Percentiles rank a stretch among this genome's conserved stretches.
Conservation (phyloP, 2,888 invertebrate genomes). For the Melinaea marsaeus region DNA sequence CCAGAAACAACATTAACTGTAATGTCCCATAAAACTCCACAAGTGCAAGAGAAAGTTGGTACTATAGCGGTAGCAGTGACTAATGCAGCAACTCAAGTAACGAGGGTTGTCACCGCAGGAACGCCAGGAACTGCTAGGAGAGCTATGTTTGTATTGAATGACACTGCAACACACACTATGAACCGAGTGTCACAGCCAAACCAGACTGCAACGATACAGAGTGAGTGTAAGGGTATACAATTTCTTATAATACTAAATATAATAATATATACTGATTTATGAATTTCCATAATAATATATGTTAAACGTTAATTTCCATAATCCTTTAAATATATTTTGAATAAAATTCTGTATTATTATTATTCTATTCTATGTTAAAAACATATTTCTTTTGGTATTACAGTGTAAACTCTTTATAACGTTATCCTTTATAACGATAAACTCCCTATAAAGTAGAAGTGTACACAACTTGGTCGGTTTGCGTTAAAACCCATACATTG, state of each 20-base stretch:
- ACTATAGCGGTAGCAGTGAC: slow-evolving; percentile 64
- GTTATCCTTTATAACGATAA: too few species aligned
- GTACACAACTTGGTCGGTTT: too few species aligned
- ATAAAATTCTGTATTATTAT: too few species aligned
- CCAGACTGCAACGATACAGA: slow-evolving; percentile 71
- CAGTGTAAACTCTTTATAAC: too few species aligned
- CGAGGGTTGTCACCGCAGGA: slow-evolving; percentile 65
- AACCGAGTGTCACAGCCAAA: slow-evolving; percentile 71
- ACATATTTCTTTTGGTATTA: too few species aligned
- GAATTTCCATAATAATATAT: neutral
- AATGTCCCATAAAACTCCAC: slow-evolving; percentile 73
- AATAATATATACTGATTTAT: too few species aligned
- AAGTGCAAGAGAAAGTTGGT: slow-evolving; percentile 72
- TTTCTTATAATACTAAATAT: neutral
- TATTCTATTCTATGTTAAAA: too few species aligned
- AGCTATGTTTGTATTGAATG: slow-evolving; percentile 74
- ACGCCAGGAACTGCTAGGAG: slow-evolving; percentile 57
- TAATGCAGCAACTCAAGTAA: slow-evolving; percentile 65
- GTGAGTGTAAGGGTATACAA: slow-evolving; percentile 45
- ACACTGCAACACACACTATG: slow-evolving; percentile 60
- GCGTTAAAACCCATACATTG: too few species aligned
- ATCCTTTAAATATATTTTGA: too few species aligned
- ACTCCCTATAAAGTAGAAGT: too few species aligned
- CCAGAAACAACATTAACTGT: slow-evolving; percentile 74
- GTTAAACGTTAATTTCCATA: neutral